Conservation (phyloP, 2,888 invertebrate species). For the Dynastes maya region DNA sequence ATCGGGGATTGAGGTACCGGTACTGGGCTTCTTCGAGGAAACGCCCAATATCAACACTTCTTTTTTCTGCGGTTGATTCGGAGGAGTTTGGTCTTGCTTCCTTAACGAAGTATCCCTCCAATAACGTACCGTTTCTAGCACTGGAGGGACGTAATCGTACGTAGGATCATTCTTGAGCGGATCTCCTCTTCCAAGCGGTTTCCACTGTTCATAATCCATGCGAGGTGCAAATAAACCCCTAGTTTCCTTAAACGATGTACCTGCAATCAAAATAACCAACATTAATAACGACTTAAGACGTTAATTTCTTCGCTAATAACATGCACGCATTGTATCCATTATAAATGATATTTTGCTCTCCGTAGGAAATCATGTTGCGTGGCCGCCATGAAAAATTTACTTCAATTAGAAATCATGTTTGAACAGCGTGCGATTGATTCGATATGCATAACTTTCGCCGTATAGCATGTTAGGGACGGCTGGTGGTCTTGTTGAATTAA, state of each 20-base stretch:
- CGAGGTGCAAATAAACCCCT: slow-evolving; percentile 79
- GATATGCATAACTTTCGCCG: slow-evolving; percentile 23
- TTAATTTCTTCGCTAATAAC: too few species aligned
- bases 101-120: slow-evolving; percentile 81
- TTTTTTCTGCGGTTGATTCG: slow-evolving; percentile 71
- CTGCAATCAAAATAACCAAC: slow-evolving; percentile 54
- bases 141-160: slow-evolving; percentile 88
- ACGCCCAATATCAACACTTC: slow-evolving; percentile 82
- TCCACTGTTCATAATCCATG: slow-evolving; percentile 90
- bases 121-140: slow-evolving; percentile 84
- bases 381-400: slow-evolving; percentile 10
- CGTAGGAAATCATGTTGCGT: background rate
- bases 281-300: background rate
- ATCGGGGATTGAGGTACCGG: slow-evolving; percentile 65
- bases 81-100: slow-evolving; percentile 73
- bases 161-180: slow-evolving; percentile 89
- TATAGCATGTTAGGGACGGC: slow-evolving; percentile 10
- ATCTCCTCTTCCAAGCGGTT: slow-evolving; percentile 86
- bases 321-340: background rate
- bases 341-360: background rate
- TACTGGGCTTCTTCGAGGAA: slow-evolving; percentile 79
- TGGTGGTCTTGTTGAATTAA: slow-evolving; percentile 23
- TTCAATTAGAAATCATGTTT: slow-evolving; percentile 29
- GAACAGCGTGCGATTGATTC: slow-evolving; percentile 24
- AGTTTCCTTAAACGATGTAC: slow-evolving; percentile 60